Evolutionary conservation across 2,888 invertebrate genomes (phyloP), one percentile per base, ranked within the genome.

Genomic region (Cactoblastis cactorum): DNA sequence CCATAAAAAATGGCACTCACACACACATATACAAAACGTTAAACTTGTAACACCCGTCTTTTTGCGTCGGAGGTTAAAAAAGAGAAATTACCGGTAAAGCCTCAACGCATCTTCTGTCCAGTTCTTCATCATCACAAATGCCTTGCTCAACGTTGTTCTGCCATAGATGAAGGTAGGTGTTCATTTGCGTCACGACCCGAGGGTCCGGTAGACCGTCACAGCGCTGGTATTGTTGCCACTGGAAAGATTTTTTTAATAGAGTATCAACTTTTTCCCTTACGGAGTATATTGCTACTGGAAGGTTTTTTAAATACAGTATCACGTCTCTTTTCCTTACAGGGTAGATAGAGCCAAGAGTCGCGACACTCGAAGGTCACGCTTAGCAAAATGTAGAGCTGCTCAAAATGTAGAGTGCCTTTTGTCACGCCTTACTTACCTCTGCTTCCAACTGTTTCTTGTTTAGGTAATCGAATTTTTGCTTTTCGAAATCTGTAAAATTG

Each of bases 141-240:
- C 71, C 69, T n/a, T 73, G 73, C 1, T 28, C 8, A 6, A 28
- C 28, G 8, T 28, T 28, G 43, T 76, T 63, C 51, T 79, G 68
- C 92, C 92, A 92, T 0, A 91, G 53, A 48, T 90, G 92, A 0
- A 92, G 67, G 60, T 91, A 92, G 0, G 91, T 92, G 68, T 91
- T 92, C 81, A 92, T 80, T 54, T 92, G 90, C 0, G 91, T 84
- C 2, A 91, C 77, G 12, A 88, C 77, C 0, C 87, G 77, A 1
- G 92, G 91, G 65, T 92, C 91, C 0, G 93, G 93, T 0, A 92
- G 80, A 2, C 92, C 92, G 49, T 92, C 92, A 56, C 92, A 92
- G 0, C 83, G 81, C 39, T 92, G 80, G 56, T 92, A 92, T 50
- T 91, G 89, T 37, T 74, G 69, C 93, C 93, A 93, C 92, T 93